Percentiles rank a stretch among this genome's conserved stretches.
Conservation (phyloP, 2,797 vertebrate genomes). For the Dipus sagitta region DNA sequence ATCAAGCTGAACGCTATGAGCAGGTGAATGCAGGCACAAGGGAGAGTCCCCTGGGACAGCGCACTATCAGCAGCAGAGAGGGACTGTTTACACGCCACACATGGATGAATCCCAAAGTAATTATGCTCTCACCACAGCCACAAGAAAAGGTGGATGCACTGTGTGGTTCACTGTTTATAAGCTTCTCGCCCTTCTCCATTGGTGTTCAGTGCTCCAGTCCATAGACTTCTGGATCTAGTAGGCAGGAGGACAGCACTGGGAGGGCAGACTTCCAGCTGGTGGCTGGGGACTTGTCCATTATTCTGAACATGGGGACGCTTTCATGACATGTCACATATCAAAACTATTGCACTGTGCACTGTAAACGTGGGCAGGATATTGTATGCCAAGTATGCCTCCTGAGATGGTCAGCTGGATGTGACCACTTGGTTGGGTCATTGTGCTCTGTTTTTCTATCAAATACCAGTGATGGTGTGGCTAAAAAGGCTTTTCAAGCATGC, state of each 20-base stretch:
- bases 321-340: accelerated
- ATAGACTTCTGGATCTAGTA: accelerated
- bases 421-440: accelerated
- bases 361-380: accelerated
- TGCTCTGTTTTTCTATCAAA: accelerated
- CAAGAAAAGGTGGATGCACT: accelerated
- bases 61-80: accelerated
- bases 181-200: background rate
- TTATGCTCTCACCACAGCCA: background rate
- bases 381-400: accelerated
- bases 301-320: accelerated
- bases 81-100: accelerated
- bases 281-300: accelerated
- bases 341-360: accelerated
- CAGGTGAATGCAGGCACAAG: accelerated
- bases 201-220: accelerated
- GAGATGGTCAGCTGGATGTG: accelerated
- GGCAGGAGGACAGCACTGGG: accelerated
- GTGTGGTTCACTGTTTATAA: accelerated
- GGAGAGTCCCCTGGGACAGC: accelerated
- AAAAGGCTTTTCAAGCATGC: background rate
- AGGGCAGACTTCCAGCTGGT: accelerated
- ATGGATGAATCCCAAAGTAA: background rate
- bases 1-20: accelerated
- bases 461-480: background rate